These are phyloP conservation scores for Isoperla grammatica DNA, from an alignment of 2,888 invertebrate species.

Conservation along the genomic window DNA sequence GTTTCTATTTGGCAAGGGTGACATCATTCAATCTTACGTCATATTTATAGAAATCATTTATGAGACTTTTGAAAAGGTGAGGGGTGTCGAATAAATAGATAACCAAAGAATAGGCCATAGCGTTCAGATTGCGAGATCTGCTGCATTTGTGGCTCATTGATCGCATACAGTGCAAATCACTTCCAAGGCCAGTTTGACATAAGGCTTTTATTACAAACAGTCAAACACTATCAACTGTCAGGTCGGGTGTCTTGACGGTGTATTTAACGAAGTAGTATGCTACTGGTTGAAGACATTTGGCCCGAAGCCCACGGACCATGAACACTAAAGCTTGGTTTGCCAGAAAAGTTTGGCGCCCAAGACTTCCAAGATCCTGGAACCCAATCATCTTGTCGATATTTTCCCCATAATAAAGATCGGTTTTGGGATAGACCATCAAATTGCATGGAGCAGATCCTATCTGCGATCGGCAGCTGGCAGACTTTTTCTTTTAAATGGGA, in stretches of 20 bases:
- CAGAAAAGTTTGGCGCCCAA: no score
- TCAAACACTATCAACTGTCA: neutral
- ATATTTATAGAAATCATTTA: conserved; percentile 13
- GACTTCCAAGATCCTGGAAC: no score
- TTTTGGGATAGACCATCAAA: conserved; percentile 17
- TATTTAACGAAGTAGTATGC: conserved; percentile 21
- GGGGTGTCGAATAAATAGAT: conserved; percentile 21
- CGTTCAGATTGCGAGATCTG: neutral
- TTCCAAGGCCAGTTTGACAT: conserved; percentile 5
- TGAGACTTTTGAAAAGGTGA: conserved; percentile 18
- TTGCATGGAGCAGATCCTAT: conserved; percentile 4
- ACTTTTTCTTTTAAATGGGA: neutral
- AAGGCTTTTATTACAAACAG: conserved; percentile 13
- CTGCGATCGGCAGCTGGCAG: neutral
- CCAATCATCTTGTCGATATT: no score
- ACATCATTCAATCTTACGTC: neutral
- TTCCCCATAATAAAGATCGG: neutral
- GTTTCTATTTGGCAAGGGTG: neutral
- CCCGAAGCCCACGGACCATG: no score
- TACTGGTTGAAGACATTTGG: conserved; percentile 19
- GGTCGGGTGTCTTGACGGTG: conserved; percentile 3
- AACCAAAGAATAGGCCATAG: conserved; percentile 1
- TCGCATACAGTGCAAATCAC: conserved; percentile 24
- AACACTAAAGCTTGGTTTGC: no score
- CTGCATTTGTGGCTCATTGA: conserved; percentile 13